Evolutionary conservation across 2,888 invertebrate species (phyloP), one percentile per base, ranked within the genome.

Genomic region (Stictocephala bisonia): DNA sequence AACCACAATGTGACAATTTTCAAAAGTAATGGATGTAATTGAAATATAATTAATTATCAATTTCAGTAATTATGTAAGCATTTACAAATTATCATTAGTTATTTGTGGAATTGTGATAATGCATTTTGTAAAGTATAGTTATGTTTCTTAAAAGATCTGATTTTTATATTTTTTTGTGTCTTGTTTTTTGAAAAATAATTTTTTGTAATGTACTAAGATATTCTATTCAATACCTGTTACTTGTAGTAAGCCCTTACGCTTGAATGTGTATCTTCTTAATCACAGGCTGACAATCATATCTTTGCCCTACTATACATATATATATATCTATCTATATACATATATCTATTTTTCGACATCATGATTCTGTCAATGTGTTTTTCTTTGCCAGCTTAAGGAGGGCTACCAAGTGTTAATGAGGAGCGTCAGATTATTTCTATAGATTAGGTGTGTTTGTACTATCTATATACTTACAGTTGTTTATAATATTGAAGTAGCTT

Each of bases 221-320:
- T 40, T 60, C 35, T 60, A 60, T 4, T 35, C 60, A 27, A 31
- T 60, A 60, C 22, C 60, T 56, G 31, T n/a, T 56, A 56, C 56
- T 60, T 35, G 60, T 60, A 64, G 64, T 15, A 41, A 4, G 44
- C 44, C 64, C 64, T 64, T 64, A 64, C 64, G 64, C 64, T 64
- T 64, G 41, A 18, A 64, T 44, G 27, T 64, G 64, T 64, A 64
- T 64, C 64, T 29, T 56, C 40, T 71, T 71, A 71, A 71, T 71
- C 70, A 71, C 56, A 58, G 70, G 70, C 70, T 71, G 70, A 71
- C 70, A 71, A 71, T 71, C 70, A 71, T 56, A 27, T 60, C 70
- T 70, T 44, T 58, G 48, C 70, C 58, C 44, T 71, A 58, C 70
- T 71, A 71, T 44, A 44, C 4, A 64, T 60, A 44, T 71, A 71